These are phyloP conservation scores for Globia sparganii DNA, from an alignment of 2,888 invertebrate genomes.

Conservation along the genomic window DNA sequence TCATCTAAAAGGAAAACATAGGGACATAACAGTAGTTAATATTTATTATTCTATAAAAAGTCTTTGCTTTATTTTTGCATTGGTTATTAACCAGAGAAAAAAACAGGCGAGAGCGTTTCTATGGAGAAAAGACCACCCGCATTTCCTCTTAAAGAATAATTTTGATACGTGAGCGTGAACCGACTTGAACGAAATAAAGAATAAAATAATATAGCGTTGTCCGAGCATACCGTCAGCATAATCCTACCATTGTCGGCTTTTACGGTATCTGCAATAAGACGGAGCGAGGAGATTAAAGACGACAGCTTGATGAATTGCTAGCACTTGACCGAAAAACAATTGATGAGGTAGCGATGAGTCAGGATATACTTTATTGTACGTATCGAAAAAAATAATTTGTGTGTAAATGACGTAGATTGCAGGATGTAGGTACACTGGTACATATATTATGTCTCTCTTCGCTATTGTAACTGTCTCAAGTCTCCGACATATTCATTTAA, in stretches of 20 bases:
- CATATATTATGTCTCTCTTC: not conserved
- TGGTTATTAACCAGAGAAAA: too few species aligned
- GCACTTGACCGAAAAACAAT: not conserved
- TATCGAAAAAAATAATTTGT: not conserved
- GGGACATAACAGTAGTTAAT: too few species aligned
- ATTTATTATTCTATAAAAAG: too few species aligned
- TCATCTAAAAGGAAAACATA: too few species aligned
- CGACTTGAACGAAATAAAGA: not conserved
- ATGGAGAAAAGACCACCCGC: too few species aligned
- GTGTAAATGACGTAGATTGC: not conserved
- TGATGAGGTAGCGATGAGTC: not conserved
- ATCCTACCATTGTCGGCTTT: slow-evolving; percentile 51
- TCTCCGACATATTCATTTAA: too few species aligned
- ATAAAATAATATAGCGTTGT: slow-evolving; percentile 46
- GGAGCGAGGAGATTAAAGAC: not conserved
- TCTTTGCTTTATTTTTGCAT: too few species aligned
- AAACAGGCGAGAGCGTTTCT: too few species aligned
- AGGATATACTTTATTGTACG: not conserved
- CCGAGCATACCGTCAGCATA: slow-evolving; percentile 65
- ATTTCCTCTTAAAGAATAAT: not conserved
- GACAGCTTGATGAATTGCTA: not conserved
- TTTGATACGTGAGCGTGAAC: not conserved
- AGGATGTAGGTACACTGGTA: too few species aligned
- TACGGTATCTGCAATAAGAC: not conserved
- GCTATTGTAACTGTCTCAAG: not conserved